Base-by-base conservation (phyloP, 1,140 invertebrate genomes). In the Drosophila littoralis region DNA sequence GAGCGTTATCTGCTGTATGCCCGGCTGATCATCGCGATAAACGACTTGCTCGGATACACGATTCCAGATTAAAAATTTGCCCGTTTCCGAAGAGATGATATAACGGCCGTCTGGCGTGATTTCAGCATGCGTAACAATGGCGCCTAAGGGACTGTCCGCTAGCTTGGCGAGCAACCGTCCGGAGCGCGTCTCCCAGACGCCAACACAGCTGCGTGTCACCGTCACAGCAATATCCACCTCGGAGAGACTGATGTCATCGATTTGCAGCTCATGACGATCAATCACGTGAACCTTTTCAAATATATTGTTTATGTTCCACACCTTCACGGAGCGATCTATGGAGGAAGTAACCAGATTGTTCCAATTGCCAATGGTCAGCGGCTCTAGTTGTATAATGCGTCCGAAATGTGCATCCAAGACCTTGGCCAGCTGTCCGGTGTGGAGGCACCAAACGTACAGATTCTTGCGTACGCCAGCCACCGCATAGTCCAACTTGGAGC, bases 281-380 rank as follows among this genome's bases (percentile, higher is more conserved):
- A 99, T 98, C 13, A 97, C 96, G 92, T 99, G 97, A 4, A 99
- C 98, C 93, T 99, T 97, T 91, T 99, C 98, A 89, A 98, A 98
- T 82, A 99, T 99, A 91, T 99, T 99, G 91, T 99, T 98, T 67
- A 99, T 98, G 92, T 99, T 99, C 98, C 98, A 99, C 0, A 99
- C 98, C 94, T 99, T 99, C 1, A 99, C 98, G 1, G 98, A 98
- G 71, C 98, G 95, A 93, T 99, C 98, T 57, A 99, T 98, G 0
- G 98, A 99, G 0, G 98, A 99, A 0, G 98, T 98, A 36, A 99
- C 97, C 35, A 98, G 96, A 88, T 96, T 97, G 92, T 99, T 99
- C 96, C 98, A 98, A 68, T 96, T 95, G 1, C 96, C 97, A 46
- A 97, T 95, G 12, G 96, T 97, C 7, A 98, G 91, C 0, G 97